Percentiles rank a stretch among this genome's conserved stretches.
These are phyloP conservation scores for Akabosia matsudoensis DNA, from an alignment of 1,140 invertebrate species.

Conservation along the genomic window DNA sequence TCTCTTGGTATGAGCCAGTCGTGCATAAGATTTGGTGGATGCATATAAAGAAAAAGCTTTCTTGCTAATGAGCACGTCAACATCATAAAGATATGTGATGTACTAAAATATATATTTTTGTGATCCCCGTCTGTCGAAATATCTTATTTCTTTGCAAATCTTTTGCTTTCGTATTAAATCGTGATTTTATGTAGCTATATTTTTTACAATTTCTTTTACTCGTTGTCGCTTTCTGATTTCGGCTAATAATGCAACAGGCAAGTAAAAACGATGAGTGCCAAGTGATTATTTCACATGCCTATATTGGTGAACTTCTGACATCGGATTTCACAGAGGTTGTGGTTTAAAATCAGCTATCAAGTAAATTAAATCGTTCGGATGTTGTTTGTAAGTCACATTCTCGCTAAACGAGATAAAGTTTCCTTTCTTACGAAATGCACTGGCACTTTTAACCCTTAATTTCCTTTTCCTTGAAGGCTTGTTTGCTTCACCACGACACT, in stretches of 20 bases:
- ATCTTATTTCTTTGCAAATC: neutral
- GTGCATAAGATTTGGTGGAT: neutral
- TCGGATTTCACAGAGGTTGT: too few relatives aligned
- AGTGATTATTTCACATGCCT: too few relatives aligned
- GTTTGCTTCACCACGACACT: too few relatives aligned
- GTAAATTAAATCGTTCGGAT: too few relatives aligned
- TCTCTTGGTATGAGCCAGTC: neutral
- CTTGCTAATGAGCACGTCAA: neutral
- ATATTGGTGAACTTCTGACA: neutral
- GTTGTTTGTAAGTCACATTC: too few relatives aligned
- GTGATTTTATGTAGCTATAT: neutral
- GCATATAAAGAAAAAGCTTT: neutral
- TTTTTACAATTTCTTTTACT: neutral
- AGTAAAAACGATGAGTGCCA: too few relatives aligned
- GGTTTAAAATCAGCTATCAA: too few relatives aligned
- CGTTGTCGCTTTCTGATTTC: neutral
- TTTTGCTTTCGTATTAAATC: neutral
- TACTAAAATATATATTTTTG: neutral
- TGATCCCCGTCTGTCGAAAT: neutral
- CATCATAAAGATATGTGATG: neutral
- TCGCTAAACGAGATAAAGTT: too few relatives aligned
- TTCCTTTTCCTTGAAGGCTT: too few relatives aligned
- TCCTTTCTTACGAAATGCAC: too few relatives aligned
- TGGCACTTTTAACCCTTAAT: too few relatives aligned
- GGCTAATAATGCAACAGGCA: neutral